Evolutionary conservation across 2,888 invertebrate genomes (phyloP).

Genomic region (Anodontia alba): DNA sequence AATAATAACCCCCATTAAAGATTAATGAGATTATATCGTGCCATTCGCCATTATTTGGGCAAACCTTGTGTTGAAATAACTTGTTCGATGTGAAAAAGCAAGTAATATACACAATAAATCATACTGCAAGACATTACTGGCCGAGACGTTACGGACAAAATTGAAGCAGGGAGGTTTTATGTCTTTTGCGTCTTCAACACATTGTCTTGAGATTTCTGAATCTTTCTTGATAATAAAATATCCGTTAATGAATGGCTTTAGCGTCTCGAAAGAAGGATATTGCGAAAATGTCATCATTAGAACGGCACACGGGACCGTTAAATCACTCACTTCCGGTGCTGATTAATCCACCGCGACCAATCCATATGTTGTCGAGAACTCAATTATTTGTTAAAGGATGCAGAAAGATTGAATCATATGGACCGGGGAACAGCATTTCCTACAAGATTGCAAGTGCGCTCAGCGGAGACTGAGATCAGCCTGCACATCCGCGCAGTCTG

Average conservation of each 20-base stretch:
- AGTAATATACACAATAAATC: constrained; percentile 15
- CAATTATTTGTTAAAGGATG: constrained; percentile 17
- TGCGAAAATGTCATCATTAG: constrained; percentile 43
- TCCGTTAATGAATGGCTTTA: constrained; percentile 14
- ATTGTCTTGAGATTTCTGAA: constrained; percentile 3
- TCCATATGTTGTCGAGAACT: constrained; percentile 40
- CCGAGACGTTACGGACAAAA: constrained; percentile 4
- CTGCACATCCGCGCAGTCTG: no score
- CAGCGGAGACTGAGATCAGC: no score
- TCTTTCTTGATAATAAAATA: constrained; percentile 9
- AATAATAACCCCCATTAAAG: constrained; percentile 32
- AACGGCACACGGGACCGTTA: constrained; percentile 49
- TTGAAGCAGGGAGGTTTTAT: constrained; percentile 13
- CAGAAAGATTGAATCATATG: constrained; percentile 3
- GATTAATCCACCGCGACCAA: constrained; percentile 48
- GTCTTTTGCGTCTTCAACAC: constrained; percentile 2
- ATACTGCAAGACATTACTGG: not conserved
- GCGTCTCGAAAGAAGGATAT: constrained; percentile 34
- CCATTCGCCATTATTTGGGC: constrained; percentile 27
- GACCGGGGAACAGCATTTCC: no score
- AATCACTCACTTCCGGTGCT: constrained; percentile 58
- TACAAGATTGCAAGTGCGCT: no score
- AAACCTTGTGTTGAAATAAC: constrained; percentile 25
- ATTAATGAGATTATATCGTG: constrained; percentile 32
- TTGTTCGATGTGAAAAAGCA: constrained; percentile 14